Conservation (phyloP, 2,888 invertebrate genomes). For the Junonia oenone region DNA sequence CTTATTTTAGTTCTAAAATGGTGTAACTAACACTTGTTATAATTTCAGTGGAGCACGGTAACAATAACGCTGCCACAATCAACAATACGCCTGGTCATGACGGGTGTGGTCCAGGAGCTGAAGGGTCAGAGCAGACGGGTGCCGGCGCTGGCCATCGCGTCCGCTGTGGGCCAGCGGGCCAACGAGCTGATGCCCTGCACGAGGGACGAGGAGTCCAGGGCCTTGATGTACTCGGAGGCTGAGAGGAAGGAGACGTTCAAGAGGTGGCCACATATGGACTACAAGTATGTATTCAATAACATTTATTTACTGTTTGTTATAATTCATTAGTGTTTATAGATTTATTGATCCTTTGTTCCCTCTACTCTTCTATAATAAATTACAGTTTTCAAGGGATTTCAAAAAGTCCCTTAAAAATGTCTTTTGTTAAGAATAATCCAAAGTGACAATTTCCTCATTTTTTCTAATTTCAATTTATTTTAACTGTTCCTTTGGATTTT, state of each 20-base stretch:
- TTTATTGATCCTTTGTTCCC: no score
- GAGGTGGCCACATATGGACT: constrained; percentile 98
- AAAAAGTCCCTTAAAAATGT: no score
- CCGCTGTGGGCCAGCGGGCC: constrained; percentile 92
- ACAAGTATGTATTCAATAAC: constrained; percentile 83
- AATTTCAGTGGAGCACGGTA: constrained; percentile 92
- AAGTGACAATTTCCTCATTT: no score
- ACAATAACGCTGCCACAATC: constrained; percentile 89
- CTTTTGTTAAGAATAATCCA: no score
- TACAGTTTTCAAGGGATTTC: no score
- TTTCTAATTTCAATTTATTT: no score
- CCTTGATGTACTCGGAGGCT: constrained; percentile 94
- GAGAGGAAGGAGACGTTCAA: constrained; percentile 94
- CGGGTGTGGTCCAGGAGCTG: constrained; percentile 89
- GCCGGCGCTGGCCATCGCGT: constrained; percentile 92
- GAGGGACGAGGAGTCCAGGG: constrained; percentile 66
- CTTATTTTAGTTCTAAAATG: no score
- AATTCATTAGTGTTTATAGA: no score
- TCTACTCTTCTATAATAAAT: no score
- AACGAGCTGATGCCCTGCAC: constrained; percentile 85
- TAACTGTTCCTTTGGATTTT: no score
- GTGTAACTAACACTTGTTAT: no score
- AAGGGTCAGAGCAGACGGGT: constrained; percentile 90
- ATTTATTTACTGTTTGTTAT: constrained; percentile 2
- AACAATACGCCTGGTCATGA: constrained; percentile 88